Conservation (phyloP, 2,888 invertebrate genomes). For the Morpho achilles region DNA sequence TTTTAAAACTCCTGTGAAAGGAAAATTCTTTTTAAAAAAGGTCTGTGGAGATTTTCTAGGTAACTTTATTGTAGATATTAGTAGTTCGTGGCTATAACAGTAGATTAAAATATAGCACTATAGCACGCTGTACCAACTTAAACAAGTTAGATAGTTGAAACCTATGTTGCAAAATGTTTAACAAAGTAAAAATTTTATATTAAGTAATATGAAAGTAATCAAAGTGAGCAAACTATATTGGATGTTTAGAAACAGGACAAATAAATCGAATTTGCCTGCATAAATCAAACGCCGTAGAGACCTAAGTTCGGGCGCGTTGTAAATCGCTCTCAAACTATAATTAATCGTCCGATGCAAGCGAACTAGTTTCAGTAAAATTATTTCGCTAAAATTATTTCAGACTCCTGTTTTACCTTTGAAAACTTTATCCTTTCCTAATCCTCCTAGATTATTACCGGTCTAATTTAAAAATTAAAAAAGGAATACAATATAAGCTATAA, state of each 20-base stretch:
- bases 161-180: neutral
- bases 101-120: too few species aligned
- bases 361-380: slow-evolving; percentile 68
- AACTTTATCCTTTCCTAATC: slow-evolving; percentile 16
- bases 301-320: slow-evolving; percentile 48
- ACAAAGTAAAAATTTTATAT: neutral
- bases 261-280: slow-evolving; percentile 22
- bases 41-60: too few species aligned
- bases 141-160: too few species aligned
- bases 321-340: slow-evolving; percentile 51
- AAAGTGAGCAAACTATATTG: slow-evolving; percentile 7
- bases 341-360: slow-evolving; percentile 56
- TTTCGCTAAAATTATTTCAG: slow-evolving; percentile 41
- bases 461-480: too few species aligned
- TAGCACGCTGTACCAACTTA: too few species aligned
- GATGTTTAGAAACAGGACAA: slow-evolving; percentile 18
- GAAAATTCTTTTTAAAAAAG: too few species aligned
- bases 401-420: slow-evolving; percentile 27
- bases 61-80: too few species aligned
- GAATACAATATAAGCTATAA: too few species aligned
- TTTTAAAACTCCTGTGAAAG: too few species aligned
- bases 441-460: too few species aligned
- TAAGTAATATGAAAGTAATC: slow-evolving; percentile 4
- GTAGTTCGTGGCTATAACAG: too few species aligned
- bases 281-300: slow-evolving; percentile 28